Percentiles rank a stretch among this genome's conserved stretches.
phyloP scores from a whole-genome alignment of 2,113 vertebrate genomes.

The Syngnathus floridae region DNA sequence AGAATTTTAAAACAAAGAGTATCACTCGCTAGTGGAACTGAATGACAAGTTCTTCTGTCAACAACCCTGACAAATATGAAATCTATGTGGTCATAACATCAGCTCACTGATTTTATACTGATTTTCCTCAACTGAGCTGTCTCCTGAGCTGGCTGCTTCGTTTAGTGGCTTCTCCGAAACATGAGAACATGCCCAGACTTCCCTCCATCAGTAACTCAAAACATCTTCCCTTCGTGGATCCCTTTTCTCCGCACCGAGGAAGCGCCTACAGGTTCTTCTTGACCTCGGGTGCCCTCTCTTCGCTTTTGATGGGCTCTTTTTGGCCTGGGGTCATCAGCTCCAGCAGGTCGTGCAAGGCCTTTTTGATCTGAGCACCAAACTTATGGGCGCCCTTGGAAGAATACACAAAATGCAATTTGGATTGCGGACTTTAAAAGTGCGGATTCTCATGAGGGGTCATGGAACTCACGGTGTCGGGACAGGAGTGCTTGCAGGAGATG shows the following conservation, averaged over 20 bases:
- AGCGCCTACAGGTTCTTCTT: slow-evolving; percentile 50
- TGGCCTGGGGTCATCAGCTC: slow-evolving; percentile 64
- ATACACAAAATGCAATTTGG: not conserved
- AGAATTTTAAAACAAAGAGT: slow-evolving; percentile 16
- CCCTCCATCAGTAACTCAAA: not conserved
- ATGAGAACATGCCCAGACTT: not conserved
- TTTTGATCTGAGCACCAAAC: slow-evolving; percentile 73
- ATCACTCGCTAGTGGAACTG: not conserved
- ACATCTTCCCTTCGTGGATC: slow-evolving; percentile 6
- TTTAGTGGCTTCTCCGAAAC: not conserved
- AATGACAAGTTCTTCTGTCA: slow-evolving; percentile 2
- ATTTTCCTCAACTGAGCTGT: not conserved
- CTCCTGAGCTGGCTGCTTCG: slow-evolving; percentile 7
- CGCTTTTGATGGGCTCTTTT: slow-evolving; percentile 53
- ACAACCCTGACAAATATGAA: slow-evolving; percentile 23
- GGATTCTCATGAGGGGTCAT: not conserved
- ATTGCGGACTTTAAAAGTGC: not conserved
- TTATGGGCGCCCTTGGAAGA: slow-evolving; percentile 70
- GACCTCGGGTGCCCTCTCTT: slow-evolving; percentile 39
- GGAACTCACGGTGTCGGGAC: slow-evolving; percentile 76
- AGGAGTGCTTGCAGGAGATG: slow-evolving; percentile 83
- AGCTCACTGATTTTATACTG: not conserved
- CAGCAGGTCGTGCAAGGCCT: slow-evolving; percentile 73
- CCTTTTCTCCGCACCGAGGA: slow-evolving; percentile 8
- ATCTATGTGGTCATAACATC: slow-evolving; percentile 26